These are phyloP conservation scores for Icerya purchasi DNA, from an alignment of 2,888 invertebrate genomes.

Conservation along the genomic window DNA sequence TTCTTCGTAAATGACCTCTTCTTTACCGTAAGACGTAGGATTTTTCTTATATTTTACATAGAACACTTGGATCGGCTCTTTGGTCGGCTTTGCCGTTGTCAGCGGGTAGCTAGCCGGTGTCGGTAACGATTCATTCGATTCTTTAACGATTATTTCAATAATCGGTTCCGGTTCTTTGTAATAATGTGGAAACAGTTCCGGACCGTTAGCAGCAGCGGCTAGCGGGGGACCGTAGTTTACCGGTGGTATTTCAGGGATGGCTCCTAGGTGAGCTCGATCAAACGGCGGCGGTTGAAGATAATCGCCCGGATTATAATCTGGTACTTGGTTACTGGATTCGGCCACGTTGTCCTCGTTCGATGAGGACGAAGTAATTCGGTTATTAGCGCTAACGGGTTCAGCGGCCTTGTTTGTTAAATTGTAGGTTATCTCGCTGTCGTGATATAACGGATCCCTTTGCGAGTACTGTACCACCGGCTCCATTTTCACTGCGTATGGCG, in stretches of 20 bases:
- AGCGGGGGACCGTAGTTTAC: constrained; percentile 10
- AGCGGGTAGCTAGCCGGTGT: constrained; percentile 32
- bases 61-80: constrained; percentile 73
- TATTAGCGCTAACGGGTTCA: not conserved
- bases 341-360: constrained; percentile 7
- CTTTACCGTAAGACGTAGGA: constrained; percentile 34
- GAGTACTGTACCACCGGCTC: constrained; percentile 59
- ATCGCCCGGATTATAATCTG: constrained; percentile 25
- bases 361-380: constrained; percentile 5
- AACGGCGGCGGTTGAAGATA: constrained; percentile 29
- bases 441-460: constrained; percentile 54
- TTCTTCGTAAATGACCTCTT: constrained; percentile 52
- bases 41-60: constrained; percentile 80
- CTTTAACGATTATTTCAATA: constrained; percentile 77
- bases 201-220: constrained; percentile 19
- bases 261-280: too few relatives aligned
- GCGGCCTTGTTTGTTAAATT: constrained; percentile 4
- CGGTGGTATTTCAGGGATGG: constrained; percentile 22
- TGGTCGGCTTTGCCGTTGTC: constrained; percentile 27
- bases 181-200: constrained; percentile 28
- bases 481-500: constrained; percentile 52
- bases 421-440: constrained; percentile 28
- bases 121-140: constrained; percentile 61
- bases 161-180: constrained; percentile 69
- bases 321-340: constrained; percentile 5